These are phyloP conservation scores for Mus caroli DNA, from an alignment of 2,797 vertebrate species.

Conservation along the genomic window DNA sequence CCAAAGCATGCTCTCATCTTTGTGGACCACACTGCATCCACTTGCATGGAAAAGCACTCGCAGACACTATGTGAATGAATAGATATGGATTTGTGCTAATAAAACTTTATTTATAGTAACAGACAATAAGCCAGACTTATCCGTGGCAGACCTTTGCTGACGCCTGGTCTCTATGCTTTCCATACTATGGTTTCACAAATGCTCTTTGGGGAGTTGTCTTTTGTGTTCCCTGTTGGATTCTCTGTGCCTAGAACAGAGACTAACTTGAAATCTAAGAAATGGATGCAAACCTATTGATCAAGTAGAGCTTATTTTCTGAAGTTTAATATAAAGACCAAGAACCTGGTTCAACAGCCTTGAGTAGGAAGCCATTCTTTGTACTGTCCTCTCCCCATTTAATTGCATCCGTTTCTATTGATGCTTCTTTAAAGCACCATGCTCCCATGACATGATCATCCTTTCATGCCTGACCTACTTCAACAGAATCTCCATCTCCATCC, in stretches of 20 bases:
- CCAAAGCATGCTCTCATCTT: background rate
- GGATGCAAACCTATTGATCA: background rate
- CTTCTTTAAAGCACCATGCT: background rate
- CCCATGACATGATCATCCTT: background rate
- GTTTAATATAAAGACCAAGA: background rate
- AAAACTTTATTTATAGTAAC: conserved; percentile 56
- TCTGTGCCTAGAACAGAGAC: background rate
- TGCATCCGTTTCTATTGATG: background rate
- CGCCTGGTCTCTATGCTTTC: background rate
- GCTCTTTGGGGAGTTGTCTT: background rate
- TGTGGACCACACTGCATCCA: background rate
- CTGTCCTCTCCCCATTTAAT: background rate
- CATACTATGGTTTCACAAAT: background rate
- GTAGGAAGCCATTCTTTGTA: background rate
- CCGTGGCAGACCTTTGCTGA: background rate
- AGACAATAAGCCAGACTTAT: background rate
- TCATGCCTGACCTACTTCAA: background rate
- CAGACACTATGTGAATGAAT: background rate
- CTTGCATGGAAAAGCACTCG: background rate
- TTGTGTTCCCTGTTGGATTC: background rate
- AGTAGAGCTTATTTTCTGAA: conserved; percentile 2
- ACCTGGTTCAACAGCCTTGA: background rate
- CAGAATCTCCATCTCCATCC: background rate
- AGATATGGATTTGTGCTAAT: background rate
- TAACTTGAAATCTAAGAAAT: background rate